phyloP scores from a whole-genome alignment of 2,797 vertebrate species.

The Gallinago nigripennis region DNA sequence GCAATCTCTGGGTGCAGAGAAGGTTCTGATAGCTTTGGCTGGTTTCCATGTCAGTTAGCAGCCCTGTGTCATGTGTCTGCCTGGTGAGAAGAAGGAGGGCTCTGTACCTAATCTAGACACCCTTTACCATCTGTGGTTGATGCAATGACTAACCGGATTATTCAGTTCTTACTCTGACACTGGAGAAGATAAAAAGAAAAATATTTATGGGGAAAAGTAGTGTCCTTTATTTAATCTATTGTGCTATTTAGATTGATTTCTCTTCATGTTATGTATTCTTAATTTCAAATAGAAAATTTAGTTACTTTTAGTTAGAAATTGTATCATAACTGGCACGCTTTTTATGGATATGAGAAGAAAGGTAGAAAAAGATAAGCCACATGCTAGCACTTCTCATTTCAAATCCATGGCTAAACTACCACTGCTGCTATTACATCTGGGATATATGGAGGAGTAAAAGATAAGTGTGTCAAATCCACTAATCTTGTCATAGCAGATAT shows the following conservation, averaged over 20 bases:
- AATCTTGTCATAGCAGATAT: background rate
- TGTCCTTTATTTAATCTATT: background rate
- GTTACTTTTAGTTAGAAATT: background rate
- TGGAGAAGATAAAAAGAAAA: background rate
- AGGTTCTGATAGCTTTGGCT: background rate
- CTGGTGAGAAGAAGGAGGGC: background rate
- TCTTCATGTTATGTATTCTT: background rate
- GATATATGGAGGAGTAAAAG: background rate
- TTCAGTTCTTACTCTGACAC: background rate
- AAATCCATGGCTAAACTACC: background rate
- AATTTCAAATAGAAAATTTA: background rate
- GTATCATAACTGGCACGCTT: background rate
- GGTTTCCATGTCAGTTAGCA: background rate
- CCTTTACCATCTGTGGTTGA: background rate
- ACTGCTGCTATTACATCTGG: background rate
- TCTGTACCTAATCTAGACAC: background rate
- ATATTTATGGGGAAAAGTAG: background rate
- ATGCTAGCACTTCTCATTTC: background rate
- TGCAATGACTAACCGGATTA: background rate
- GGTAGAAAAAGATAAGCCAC: background rate
- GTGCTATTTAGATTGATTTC: background rate
- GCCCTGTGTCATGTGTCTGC: background rate
- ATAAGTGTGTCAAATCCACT: background rate
- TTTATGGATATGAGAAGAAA: background rate
- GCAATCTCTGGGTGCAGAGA: background rate